Base-by-base conservation (phyloP, 2,113 vertebrate genomes). In the Tympanuchus pallidicinctus region DNA sequence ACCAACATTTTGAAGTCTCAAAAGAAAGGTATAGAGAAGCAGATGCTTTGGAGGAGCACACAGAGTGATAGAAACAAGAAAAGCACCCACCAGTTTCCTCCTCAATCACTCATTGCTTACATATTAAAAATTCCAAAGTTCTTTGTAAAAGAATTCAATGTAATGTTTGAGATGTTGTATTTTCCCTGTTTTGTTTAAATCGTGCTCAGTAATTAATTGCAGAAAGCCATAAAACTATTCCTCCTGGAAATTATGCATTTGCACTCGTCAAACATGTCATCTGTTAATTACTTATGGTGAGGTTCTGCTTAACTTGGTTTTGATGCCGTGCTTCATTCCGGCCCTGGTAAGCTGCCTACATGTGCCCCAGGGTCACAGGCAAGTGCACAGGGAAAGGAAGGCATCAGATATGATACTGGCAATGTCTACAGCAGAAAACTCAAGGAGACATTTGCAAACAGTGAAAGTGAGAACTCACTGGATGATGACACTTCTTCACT, bases 321-420 rank as follows among this genome's bases (percentile, higher is more conserved):
- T 47, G 89, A 36, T 77, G 69, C 69, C 43, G 48, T 43, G 50
- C 63, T 75, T 82, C 25, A 5, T 54, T 75, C 87, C 57, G 43
- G 63, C 83, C 54, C 54, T 36, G 69, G 3, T 27, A 61, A 90
- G 64, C 3, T 57, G 28, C n/a, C 16, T 57, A 3, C 59, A n/a
- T 3, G 32, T 56, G 63, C 64, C 59, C 61, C n/a, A 20, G 45
- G 69, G 75, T 34, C 67, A 30, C 5, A 12, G 22, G 5, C 14
- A 28, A 40, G 32, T 0, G 22, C 5, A 3, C 0, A 11, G 38
- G 54, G 40, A 76, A 72, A 65, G 43, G 64, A 47, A 78, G 45
- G 52, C 75, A 9, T 3, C 11, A 4, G 13, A n/a, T 61, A 59
- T 6, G 30, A 13, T 32, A 61, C 11, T 0, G 10, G 38, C 0